Base-by-base conservation (phyloP, 1,140 invertebrate genomes). In the Psilanteris sp. region DNA sequence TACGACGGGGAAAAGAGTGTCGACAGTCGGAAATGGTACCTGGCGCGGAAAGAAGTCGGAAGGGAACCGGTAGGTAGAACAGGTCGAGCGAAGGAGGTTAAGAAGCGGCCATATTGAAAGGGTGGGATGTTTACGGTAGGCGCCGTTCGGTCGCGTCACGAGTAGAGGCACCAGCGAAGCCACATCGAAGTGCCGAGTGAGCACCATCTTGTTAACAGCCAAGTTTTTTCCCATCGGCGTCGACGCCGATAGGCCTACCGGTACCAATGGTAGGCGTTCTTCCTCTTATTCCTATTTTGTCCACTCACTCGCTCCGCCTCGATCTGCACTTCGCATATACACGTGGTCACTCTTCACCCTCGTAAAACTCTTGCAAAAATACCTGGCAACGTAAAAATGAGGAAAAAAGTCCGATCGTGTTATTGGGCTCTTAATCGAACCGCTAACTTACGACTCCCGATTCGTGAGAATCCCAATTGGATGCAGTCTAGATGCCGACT, bases 191-290 rank as follows among this genome's bases (percentile, higher is more conserved):
- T 80, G 74, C 79, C 78, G 78, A 81, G 73, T 80, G 79, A 84
- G 80, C 83, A 86, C 85, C 86, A 88, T 88, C 86, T 88, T 88
- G 86, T 87, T 88, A 85, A 86, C 84, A 84, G 85, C 68, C 79
- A 73, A 81, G 82, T 85, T 84, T 85, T 87, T 87, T 85, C 76
- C 78, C 84, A 84, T 85, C 83, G 81, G 74, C 81, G 82, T 79
- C 80, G 80, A 79, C 79, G 77, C 80, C 82, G 85, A 87, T 86
- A 86, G 86, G 86, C 85, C 81, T 85, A 77, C 78, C 70, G 79
- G 77, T 74, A 73, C 72, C 80, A 79, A 78, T 78, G 80, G 84
- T 87, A 84, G 86, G 86, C 86, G 85, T 88, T 83, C 82, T 86
- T 85, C 78, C 77, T 82, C 81, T 78, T 83, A 79, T 85, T 85